Evolutionary conservation across 2,888 invertebrate genomes (phyloP).

Genomic region (Cryptops parisi): DNA sequence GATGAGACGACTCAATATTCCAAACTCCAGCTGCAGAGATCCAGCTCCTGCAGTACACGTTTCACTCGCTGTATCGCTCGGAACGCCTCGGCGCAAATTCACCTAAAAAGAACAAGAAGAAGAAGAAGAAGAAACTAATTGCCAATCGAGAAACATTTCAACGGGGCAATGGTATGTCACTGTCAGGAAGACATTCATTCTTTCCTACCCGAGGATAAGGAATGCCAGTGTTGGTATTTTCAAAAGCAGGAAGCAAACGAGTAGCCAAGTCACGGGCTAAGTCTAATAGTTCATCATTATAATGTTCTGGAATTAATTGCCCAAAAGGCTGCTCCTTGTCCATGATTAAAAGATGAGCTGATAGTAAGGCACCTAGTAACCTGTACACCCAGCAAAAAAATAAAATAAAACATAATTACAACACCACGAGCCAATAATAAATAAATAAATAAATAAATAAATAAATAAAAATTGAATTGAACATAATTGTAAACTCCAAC

Average conservation of each 20-base stretch:
- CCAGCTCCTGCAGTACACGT: constrained; percentile 50
- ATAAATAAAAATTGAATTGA: too few species aligned
- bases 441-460: too few species aligned
- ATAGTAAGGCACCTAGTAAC: constrained; percentile 43
- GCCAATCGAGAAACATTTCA: too few species aligned
- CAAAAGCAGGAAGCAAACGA: constrained; percentile 44
- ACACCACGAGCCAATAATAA: too few species aligned
- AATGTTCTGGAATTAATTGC: constrained; percentile 34
- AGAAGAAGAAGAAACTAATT: too few species aligned
- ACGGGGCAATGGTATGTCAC: not conserved
- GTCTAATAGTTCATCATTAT: constrained; percentile 41
- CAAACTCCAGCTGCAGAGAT: constrained; percentile 45
- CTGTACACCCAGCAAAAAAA: too few species aligned
- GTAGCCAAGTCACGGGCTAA: constrained; percentile 46
- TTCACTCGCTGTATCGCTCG: constrained; percentile 37
- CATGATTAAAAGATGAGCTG: constrained; percentile 45
- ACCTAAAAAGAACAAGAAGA: constrained; percentile 31
- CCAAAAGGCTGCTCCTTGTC: constrained; percentile 42
- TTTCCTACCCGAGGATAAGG: constrained; percentile 38
- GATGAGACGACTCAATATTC: constrained; percentile 42
- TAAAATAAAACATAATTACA: too few species aligned
- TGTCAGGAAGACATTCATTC: too few species aligned
- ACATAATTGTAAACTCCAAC: constrained; percentile 25
- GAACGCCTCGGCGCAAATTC: constrained; percentile 39
- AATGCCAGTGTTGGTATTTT: constrained; percentile 42